Evolutionary conservation across 2,888 invertebrate genomes (phyloP).

Genomic region (Agrochola macilenta): DNA sequence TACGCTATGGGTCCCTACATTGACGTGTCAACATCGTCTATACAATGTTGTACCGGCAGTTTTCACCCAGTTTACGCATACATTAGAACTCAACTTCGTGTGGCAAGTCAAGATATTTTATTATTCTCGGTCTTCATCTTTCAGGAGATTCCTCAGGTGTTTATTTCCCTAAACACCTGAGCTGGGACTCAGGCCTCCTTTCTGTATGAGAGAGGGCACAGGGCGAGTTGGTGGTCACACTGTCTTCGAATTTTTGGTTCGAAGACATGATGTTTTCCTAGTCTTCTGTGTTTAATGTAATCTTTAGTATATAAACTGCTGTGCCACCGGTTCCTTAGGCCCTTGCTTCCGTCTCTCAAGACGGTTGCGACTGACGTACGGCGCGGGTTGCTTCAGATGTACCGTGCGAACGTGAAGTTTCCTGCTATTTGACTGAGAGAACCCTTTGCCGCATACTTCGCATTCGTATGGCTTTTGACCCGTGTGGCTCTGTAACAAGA

Average conservation of each 20-base stretch:
- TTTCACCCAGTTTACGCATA: neutral
- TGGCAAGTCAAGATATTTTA: neutral
- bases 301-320: constrained; percentile 36
- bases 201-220: neutral
- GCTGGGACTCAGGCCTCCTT: no score
- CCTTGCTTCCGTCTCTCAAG: constrained; percentile 51
- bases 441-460: constrained; percentile 73
- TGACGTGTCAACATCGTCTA: no score
- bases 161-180: neutral
- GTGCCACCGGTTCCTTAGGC: constrained; percentile 20
- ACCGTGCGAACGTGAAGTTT: constrained; percentile 75
- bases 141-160: neutral
- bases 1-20: no score
- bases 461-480: constrained; percentile 69
- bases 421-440: constrained; percentile 75
- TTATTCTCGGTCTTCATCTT: neutral
- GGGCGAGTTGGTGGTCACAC: neutral
- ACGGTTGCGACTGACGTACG: constrained; percentile 76
- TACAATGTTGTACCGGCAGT: neutral
- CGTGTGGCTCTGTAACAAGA: constrained; percentile 69
- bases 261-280: neutral
- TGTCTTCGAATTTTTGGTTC: neutral
- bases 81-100: neutral
- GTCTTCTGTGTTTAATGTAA: no score
- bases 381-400: constrained; percentile 76